Conservation (phyloP, 2,113 vertebrate species). For the Toxotes jaculatrix region DNA sequence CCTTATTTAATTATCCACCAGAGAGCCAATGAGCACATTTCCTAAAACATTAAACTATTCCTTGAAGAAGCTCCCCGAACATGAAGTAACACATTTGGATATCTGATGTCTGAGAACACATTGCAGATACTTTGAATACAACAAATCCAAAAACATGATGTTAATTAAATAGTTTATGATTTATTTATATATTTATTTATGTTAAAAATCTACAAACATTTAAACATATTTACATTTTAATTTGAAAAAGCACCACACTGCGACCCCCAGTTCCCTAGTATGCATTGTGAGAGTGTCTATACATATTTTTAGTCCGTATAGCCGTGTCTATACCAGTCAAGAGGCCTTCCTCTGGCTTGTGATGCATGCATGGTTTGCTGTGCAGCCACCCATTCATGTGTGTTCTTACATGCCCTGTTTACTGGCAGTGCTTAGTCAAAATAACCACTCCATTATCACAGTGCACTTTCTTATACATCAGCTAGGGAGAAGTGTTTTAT, state of each 20-base stretch:
- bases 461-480: constrained; percentile 52
- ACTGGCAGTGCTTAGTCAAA: constrained; percentile 59
- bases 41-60: background rate
- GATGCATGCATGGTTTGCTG: constrained; percentile 74
- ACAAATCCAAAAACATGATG: background rate
- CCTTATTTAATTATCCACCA: background rate
- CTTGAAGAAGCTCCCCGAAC: background rate
- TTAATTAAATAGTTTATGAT: background rate
- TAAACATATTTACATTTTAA: background rate
- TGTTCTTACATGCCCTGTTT: constrained; percentile 59
- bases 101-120: constrained; percentile 3
- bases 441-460: constrained; percentile 61
- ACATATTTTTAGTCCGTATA: constrained; percentile 52
- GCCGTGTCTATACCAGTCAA: constrained; percentile 61
- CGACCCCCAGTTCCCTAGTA: background rate
- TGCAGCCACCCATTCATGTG: constrained; percentile 69
- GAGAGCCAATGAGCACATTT: background rate
- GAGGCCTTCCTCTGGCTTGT: constrained; percentile 49
- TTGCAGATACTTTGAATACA: background rate
- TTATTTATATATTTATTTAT: constrained; percentile 6
- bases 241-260: background rate
- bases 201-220: background rate
- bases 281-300: constrained; percentile 25
- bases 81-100: background rate
- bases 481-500: constrained; percentile 24